Conservation (phyloP, 2,888 invertebrate genomes). For the Vesta saturnalis region DNA sequence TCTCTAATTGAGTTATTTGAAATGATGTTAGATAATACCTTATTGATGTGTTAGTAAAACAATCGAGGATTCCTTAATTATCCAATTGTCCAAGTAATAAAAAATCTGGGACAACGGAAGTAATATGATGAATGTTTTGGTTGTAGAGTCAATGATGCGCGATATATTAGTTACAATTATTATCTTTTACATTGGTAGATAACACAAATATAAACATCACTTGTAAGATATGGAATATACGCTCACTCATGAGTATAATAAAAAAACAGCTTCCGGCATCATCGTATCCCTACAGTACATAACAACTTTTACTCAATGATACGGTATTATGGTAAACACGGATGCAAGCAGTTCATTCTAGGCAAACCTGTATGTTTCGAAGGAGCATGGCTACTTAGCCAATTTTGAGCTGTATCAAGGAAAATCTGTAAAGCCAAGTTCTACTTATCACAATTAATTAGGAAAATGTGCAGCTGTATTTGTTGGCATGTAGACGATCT, state of each 20-base stretch:
- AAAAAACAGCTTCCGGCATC: neutral
- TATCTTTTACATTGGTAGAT: neutral
- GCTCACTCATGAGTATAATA: neutral
- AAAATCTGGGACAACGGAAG: neutral
- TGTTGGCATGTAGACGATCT: neutral
- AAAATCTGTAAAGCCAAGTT: neutral
- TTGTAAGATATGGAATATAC: neutral
- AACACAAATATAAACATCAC: neutral
- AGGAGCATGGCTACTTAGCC: too few relatives aligned
- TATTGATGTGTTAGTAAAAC: too few relatives aligned
- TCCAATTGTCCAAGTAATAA: neutral
- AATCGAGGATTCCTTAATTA: too few relatives aligned
- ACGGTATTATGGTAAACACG: too few relatives aligned
- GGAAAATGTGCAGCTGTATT: neutral
- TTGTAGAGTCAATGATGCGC: neutral
- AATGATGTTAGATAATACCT: too few relatives aligned
- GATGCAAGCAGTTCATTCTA: conserved; percentile 44
- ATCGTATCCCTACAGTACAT: neutral
- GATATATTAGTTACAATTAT: neutral
- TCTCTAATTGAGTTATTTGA: neutral
- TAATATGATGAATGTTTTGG: neutral
- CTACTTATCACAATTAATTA: neutral
- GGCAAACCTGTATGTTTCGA: conserved; percentile 48
- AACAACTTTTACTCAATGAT: conserved; percentile 3
- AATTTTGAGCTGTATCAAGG: too few relatives aligned